A percentile compares a stretch with the other conserved stretches of the same genome.
Conservation (phyloP, 1,140 invertebrate genomes). For the Antheraea pernyi region DNA sequence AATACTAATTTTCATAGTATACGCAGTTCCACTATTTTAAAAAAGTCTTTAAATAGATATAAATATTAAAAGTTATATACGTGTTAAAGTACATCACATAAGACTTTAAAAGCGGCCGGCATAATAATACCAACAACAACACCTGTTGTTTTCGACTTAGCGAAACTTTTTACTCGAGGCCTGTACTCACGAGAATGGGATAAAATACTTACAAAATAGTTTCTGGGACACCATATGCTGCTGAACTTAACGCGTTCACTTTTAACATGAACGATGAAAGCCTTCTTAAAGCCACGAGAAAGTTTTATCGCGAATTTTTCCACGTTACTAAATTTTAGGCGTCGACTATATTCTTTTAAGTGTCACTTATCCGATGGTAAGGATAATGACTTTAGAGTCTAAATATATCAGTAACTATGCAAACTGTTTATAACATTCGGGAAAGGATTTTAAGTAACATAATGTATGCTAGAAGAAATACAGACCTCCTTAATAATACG, state of each 20-base stretch:
- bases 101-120: conserved; percentile 21
- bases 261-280: conserved; percentile 31
- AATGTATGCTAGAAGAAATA: too few species aligned
- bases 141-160: conserved; percentile 71
- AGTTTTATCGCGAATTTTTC: conserved; percentile 17
- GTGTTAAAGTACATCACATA: not conserved
- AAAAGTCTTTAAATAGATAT: not conserved
- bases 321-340: not conserved
- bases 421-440: too few species aligned
- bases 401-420: too few species aligned
- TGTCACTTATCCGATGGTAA: too few species aligned
- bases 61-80: not conserved
- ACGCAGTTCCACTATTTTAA: too few species aligned
- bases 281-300: conserved; percentile 18
- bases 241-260: conserved; percentile 57
- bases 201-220: conserved; percentile 76
- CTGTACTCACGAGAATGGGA: conserved; percentile 57
- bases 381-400: too few species aligned
- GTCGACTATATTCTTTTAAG: too few species aligned
- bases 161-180: conserved; percentile 69
- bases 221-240: conserved; percentile 70
- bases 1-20: too few species aligned
- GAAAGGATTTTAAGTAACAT: too few species aligned
- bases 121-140: conserved; percentile 37
- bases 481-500: too few species aligned